These are phyloP conservation scores for Phodopus roborovskii DNA, from an alignment of 2,113 vertebrate genomes.

Conservation along the genomic window DNA sequence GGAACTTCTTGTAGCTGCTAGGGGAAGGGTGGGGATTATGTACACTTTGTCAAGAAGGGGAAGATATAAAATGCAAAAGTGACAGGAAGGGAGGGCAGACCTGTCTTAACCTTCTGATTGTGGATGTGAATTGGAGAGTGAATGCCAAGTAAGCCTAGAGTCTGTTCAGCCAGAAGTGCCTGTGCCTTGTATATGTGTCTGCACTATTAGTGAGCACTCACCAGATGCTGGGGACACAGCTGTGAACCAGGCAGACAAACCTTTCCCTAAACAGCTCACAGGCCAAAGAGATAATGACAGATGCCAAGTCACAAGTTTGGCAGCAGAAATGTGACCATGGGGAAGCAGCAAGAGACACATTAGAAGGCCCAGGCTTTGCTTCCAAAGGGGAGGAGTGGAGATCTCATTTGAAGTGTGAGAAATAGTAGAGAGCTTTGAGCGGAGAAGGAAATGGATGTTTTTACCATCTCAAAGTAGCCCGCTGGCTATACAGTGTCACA, in stretches of 20 bases:
- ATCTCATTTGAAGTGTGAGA: neutral
- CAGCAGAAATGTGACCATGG: neutral
- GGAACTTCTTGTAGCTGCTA: neutral
- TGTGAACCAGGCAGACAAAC: rapidly evolving
- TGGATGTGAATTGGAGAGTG: neutral
- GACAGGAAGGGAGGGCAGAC: neutral
- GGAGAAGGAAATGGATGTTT: neutral
- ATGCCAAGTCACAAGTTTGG: neutral
- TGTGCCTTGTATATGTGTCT: rapidly evolving
- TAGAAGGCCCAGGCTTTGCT: neutral
- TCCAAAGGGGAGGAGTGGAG: neutral
- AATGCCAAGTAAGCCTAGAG: rapidly evolving
- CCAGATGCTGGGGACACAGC: neutral
- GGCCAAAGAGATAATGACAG: neutral
- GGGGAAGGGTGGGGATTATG: neutral
- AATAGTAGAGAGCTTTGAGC: neutral
- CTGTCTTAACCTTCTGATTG: neutral
- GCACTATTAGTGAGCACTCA: neutral
- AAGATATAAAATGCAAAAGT: neutral
- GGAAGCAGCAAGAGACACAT: neutral
- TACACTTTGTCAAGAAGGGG: neutral
- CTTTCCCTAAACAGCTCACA: neutral
- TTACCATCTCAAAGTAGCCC: neutral
- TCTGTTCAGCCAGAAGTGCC: neutral
- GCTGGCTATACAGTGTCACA: neutral